Conservation (phyloP, 2,888 invertebrate species). For the Parascotia fuliginaria region DNA sequence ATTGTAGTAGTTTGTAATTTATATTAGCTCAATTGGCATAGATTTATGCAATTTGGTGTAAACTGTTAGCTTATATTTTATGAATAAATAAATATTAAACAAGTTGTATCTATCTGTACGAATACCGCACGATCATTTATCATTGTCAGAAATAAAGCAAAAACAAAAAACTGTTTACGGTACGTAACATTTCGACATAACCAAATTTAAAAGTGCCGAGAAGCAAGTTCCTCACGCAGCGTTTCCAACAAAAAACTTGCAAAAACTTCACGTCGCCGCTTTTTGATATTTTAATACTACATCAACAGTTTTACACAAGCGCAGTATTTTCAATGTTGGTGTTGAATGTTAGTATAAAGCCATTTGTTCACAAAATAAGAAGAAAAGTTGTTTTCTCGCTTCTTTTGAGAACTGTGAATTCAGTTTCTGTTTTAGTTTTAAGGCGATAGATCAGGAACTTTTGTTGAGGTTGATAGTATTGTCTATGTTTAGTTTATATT, state of each 20-base stretch:
- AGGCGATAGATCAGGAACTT: slow-evolving; percentile 53
- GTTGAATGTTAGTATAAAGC: slow-evolving; percentile 54
- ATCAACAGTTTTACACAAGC: slow-evolving; percentile 32
- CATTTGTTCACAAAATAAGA: slow-evolving; percentile 73
- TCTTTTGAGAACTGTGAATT: slow-evolving; percentile 55
- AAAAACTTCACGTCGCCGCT: slow-evolving; percentile 11
- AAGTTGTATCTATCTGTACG: no score
- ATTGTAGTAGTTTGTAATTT: no score
- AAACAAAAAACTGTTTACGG: no score
- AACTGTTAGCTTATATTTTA: no score
- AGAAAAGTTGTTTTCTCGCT: slow-evolving; percentile 69
- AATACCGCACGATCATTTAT: no score
- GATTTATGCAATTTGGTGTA: no score
- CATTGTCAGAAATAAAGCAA: no score
- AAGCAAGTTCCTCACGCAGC: background rate
- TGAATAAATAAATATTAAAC: no score
- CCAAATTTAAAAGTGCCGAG: slow-evolving; percentile 1
- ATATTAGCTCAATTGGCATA: no score
- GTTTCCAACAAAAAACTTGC: slow-evolving; percentile 1
- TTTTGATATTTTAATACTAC: slow-evolving; percentile 34
- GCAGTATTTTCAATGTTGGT: slow-evolving; percentile 47
- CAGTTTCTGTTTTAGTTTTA: slow-evolving; percentile 58
- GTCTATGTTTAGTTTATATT: no score
- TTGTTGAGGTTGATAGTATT: slow-evolving; percentile 20
- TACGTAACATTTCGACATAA: no score